phyloP scores from a whole-genome alignment of 2,888 invertebrate genomes.

The Diaperis boleti region DNA sequence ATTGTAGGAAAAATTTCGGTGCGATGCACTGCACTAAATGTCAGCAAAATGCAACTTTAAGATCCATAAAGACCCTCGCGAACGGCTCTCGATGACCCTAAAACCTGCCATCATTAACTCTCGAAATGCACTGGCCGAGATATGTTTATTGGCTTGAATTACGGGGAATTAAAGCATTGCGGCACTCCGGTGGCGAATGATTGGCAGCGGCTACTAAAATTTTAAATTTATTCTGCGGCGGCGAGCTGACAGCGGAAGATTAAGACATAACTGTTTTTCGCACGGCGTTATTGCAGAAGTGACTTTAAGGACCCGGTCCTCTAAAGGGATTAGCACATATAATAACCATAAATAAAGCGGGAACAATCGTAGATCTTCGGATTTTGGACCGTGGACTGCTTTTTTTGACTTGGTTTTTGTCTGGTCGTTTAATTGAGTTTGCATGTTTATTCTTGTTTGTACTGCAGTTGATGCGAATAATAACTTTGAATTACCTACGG shows the following conservation, averaged over 20 bases:
- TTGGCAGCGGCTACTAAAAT: not conserved
- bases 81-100: slow-evolving; percentile 12
- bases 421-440: no score
- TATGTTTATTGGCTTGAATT: slow-evolving; percentile 31
- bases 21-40: slow-evolving; percentile 27
- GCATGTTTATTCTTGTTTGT: no score
- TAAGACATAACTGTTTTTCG: not conserved
- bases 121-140: slow-evolving; percentile 32
- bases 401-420: no score
- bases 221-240: not conserved
- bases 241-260: not conserved
- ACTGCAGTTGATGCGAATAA: no score
- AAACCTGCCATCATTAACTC: slow-evolving; percentile 18
- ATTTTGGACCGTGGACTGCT: no score
- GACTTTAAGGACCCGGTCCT: no score
- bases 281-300: not conserved
- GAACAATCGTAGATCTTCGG: no score
- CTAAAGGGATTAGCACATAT: not conserved
- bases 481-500: no score
- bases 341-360: not conserved
- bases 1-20: not conserved
- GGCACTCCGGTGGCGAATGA: slow-evolving; percentile 7
- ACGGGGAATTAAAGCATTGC: slow-evolving; percentile 14
- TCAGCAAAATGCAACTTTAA: slow-evolving; percentile 35
- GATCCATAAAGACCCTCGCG: slow-evolving; percentile 21